Base-by-base conservation (phyloP, 2,113 vertebrate species). In the Pachycephala philippinensis region DNA sequence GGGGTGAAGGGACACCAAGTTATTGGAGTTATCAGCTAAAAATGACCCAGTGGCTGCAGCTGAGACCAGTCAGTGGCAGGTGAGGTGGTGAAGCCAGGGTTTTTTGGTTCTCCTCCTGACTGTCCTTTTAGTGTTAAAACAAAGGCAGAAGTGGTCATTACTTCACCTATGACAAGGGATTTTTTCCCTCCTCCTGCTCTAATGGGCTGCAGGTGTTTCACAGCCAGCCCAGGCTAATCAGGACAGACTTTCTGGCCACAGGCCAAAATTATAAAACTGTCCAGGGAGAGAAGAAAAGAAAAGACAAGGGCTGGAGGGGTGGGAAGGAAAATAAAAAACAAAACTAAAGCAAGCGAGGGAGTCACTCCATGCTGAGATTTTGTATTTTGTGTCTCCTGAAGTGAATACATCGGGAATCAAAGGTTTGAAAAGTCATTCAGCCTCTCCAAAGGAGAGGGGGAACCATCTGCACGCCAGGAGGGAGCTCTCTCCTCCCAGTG, bases 201-300 rank as follows among this genome's bases (percentile, higher is more conserved):
- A 96, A 95, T 92, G 93, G 95, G 91, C 96, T 97, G 97, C 96
- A 97, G 97, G 96, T 97, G 97, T 94, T 94, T 95, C 92, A 85
- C 93, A 95, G 95, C 78, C 91, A 80, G 93, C 89, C 79, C 94
- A 94, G 65, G 65, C 93, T 97, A 97, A 97, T 84, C 86, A 94
- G 97, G 95, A 92, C 91, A 93, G 97, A 96, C 84, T 74, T 64
- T 50, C 93, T 97, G 97, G 97, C 97, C 31, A 11, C 61, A 39
- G 21, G 90, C 96, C 97, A 96, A 77, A 87, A 96, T 93, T 95
- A 92, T 92, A 95, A 94, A 96, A 97, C 96, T 96, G 94, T 90
- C 97, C 95, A 90, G 86, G 71, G 95, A 90, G 88, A 92, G 87
- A 91, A 96, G 93, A 97, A 52, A 95, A 83, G 64, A 84, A 74